These are phyloP conservation scores for Simalia tracyae DNA, from an alignment of 2,797 vertebrate genomes.

Conservation along the genomic window DNA sequence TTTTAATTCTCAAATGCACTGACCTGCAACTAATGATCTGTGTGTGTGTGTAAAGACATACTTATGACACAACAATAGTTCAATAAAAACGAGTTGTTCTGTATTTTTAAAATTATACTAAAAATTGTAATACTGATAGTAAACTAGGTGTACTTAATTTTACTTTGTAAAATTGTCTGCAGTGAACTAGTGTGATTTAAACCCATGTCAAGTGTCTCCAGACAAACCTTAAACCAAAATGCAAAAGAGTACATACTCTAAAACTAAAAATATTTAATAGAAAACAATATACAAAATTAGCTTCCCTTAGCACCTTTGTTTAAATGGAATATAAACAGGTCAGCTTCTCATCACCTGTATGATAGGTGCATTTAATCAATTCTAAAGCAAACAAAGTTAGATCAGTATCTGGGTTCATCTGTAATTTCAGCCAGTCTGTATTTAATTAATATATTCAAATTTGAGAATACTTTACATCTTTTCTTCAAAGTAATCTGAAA, in stretches of 20 bases:
- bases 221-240: background rate
- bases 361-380: slow-evolving; percentile 37
- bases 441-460: background rate
- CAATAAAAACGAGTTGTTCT: background rate
- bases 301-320: slow-evolving; percentile 26
- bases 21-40: background rate
- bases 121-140: slow-evolving; percentile 35
- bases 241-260: slow-evolving; percentile 27
- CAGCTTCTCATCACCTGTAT: slow-evolving; percentile 36
- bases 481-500: background rate
- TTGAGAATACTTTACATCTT: slow-evolving; percentile 7
- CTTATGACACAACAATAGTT: slow-evolving; percentile 53
- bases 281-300: slow-evolving; percentile 51
- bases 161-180: slow-evolving; percentile 17
- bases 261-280: slow-evolving; percentile 36
- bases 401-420: slow-evolving; percentile 30
- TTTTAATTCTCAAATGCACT: background rate
- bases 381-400: slow-evolving; percentile 17
- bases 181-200: background rate
- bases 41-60: background rate
- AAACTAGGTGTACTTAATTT: slow-evolving; percentile 29
- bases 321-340: slow-evolving; percentile 18
- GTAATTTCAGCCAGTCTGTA: background rate
- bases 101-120: background rate
- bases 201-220: background rate